Evolutionary conservation across 2,888 invertebrate genomes (phyloP).

Genomic region (Drosophila putrida): DNA sequence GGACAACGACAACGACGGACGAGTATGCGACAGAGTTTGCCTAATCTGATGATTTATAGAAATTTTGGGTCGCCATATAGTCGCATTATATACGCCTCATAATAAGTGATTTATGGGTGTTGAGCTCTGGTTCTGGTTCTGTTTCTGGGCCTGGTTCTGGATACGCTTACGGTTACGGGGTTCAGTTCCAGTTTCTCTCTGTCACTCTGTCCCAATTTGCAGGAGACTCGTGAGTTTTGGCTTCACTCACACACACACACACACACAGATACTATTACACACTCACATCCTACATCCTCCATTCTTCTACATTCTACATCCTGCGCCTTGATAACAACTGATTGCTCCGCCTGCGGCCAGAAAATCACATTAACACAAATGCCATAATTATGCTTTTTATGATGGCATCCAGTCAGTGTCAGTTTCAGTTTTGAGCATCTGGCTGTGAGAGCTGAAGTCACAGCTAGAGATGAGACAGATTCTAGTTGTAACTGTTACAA

Average conservation of each 20-base stretch:
- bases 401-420: constrained; percentile 48
- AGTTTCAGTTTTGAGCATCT: not conserved
- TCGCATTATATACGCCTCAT: constrained; percentile 86
- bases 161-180: constrained; percentile 15
- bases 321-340: constrained; percentile 69
- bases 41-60: constrained; percentile 86
- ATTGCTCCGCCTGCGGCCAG: constrained; percentile 75
- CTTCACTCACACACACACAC: constrained; percentile 25
- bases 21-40: constrained; percentile 64
- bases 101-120: constrained; percentile 86
- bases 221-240: constrained; percentile 27
- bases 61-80: constrained; percentile 85
- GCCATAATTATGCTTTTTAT: constrained; percentile 82
- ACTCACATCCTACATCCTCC: constrained; percentile 5
- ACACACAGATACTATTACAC: constrained; percentile 4
- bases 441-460: not conserved
- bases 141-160: constrained; percentile 23
- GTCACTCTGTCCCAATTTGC: constrained; percentile 14
- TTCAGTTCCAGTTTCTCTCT: constrained; percentile 5
- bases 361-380: constrained; percentile 83
- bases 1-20: not conserved
- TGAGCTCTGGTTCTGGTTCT: constrained; percentile 41
- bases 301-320: constrained; percentile 39
- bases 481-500: not conserved
- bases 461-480: not conserved